Base-by-base conservation (phyloP, 1,140 invertebrate genomes). In the Akabosia matsudoensis region DNA sequence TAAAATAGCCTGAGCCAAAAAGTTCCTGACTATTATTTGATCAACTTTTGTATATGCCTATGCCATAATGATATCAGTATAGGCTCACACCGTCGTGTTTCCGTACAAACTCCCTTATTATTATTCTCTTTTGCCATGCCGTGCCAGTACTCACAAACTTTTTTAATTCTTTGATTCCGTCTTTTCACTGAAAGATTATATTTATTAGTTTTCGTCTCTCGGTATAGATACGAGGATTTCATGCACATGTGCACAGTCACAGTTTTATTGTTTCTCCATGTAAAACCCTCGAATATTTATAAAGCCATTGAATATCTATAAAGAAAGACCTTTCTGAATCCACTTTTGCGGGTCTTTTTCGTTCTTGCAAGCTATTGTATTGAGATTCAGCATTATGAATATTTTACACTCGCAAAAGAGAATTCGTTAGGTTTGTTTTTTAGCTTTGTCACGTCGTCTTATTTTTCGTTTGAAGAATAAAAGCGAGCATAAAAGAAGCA, bases 1-100 rank as follows among this genome's bases (percentile, higher is more conserved):
- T 67, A 67, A 67, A 67, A 67, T 67, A 67, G 61, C 61, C 4
- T 31, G 28, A 67, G 61, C 61, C 61, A 67, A 28, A 7, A 67
- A 16, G 7, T 10, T 45, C 37, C 37, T 10, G 7, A 7, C 37
- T 45, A 10, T 45, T 45, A 7, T 18, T 45, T 45, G 7, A 45
- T 45, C 7, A 10, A 45, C 37, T 10, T 45, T 45, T 45, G 37
- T 45, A 10, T 18, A 45, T 45, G 37, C 7, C n/a, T n/a, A n/a
- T n/a, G n/a, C n/a, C n/a, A n/a, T n/a, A n/a, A n/a, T n/a, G n/a
- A n/a, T n/a, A n/a, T n/a, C n/a, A n/a, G n/a, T n/a, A n/a, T n/a
- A n/a, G n/a, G n/a, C n/a, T n/a, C n/a, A n/a, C n/a, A n/a, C n/a
- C n/a, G n/a, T n/a, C n/a, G n/a, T n/a, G n/a, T n/a, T n/a, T n/a